These are phyloP conservation scores for Cettia cetti DNA, from an alignment of 2,113 vertebrate species.

Conservation along the genomic window DNA sequence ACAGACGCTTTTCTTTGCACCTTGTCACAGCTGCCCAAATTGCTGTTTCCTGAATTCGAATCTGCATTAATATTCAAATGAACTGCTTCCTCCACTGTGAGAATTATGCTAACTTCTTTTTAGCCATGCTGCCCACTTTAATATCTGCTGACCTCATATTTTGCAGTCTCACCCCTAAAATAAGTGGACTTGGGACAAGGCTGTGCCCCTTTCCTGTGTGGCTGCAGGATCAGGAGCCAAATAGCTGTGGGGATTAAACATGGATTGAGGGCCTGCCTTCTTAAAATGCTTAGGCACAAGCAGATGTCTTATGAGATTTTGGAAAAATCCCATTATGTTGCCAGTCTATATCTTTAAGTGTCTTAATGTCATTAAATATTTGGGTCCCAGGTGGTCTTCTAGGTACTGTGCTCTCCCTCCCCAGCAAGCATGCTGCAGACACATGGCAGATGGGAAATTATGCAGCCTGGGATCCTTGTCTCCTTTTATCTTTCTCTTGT, in stretches of 20 bases:
- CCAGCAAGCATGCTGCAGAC: not conserved
- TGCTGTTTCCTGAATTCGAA: not conserved
- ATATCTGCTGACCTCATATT: not conserved
- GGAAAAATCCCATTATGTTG: constrained; percentile 32
- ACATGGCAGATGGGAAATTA: not conserved
- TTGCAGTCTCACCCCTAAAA: not conserved
- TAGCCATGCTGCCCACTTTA: not conserved
- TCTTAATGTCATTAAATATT: constrained; percentile 17
- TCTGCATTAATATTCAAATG: not conserved
- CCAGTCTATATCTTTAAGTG: constrained; percentile 35
- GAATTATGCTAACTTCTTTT: not conserved
- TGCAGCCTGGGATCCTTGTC: not conserved
- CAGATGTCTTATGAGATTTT: constrained; percentile 53
- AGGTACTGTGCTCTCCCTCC: not conserved
- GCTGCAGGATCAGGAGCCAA: not conserved
- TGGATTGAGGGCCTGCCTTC: not conserved
- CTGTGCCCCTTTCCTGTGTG: not conserved
- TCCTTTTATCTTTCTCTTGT: not conserved
- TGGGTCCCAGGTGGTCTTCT: not conserved
- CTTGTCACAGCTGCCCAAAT: not conserved
- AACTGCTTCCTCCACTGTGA: not conserved
- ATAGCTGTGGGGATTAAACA: not conserved
- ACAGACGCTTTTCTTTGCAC: accelerated
- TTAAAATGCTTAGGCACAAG: constrained; percentile 40
- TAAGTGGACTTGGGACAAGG: not conserved